Evolutionary conservation across 2,888 invertebrate genomes (phyloP), one percentile per base, ranked within the genome.

Genomic region (Metellina segmentata): DNA sequence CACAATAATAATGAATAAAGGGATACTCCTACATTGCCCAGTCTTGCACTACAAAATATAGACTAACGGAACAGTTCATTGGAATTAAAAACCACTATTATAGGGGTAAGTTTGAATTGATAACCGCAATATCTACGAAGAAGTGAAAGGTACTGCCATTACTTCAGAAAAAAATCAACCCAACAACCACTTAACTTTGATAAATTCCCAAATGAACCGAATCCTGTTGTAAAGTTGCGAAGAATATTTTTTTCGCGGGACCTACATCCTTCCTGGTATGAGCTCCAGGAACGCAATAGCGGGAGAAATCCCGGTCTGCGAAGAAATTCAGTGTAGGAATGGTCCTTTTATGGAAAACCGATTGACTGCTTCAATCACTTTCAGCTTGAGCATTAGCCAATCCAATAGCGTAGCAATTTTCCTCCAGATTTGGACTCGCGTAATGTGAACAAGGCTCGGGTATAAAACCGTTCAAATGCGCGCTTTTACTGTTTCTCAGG

Each of bases 401-500:
- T 78, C 16, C 78, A 7, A 11, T 16, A n/a, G 34, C 20, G 19
- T 7, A 11, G 77, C 70, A n/a, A n/a, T 53, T 74, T 53, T 34
- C 34, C 34, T 19, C 48, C 49, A 77, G 69, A 85, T 85, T 85
- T 77, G 51, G 20, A 8, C 48, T n/a, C 19, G 7, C 51, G 71
- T 74, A 79, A 81, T 74, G 81, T 74, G 61, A n/a, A 61, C 20
- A 79, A 53, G 61, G 48, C n/a, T 81, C 69, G 81, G 81, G 75
- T 89, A 89, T 78, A 78, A 89, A 89, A 83, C 53, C 19, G 34
- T 51, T 77, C 48, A 19, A 89, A 82, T 75, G 89, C 6, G 74
- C 83, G 52, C 48, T 89, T 89, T 70, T 71, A 83, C 48, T 71
- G 78, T 78, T 82, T 81, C 69, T 78, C 13, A 13, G 69, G 75